These are phyloP conservation scores for Catalaphyllia jardinei DNA, from an alignment of 64 coral and sea anemone genomes.

Conservation along the genomic window DNA sequence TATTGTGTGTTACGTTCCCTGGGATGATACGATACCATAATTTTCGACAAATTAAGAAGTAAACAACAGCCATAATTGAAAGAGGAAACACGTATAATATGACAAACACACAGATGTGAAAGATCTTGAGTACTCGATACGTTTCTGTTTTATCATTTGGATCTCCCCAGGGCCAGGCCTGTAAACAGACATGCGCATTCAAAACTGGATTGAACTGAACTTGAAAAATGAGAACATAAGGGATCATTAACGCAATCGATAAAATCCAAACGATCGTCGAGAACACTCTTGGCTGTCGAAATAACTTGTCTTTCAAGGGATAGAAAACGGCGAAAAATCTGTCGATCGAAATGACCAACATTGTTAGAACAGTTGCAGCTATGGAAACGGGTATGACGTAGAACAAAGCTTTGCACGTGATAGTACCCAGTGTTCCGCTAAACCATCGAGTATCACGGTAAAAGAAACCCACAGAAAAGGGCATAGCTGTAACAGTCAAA, in stretches of 20 bases:
- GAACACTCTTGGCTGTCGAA: constrained; percentile 10
- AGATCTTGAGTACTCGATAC: not conserved
- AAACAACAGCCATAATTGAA: not conserved
- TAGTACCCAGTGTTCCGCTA: constrained; percentile 25
- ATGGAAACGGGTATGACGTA: constrained; percentile 42
- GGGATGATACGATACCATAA: not conserved
- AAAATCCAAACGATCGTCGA: constrained; percentile 43
- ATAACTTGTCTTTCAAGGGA: constrained; percentile 32
- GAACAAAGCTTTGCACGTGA: constrained; percentile 49
- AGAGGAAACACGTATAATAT: constrained; percentile 49
- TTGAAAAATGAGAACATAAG: not conserved
- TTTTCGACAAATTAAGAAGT: not conserved
- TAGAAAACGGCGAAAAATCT: constrained; percentile 32
- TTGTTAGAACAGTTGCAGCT: constrained; percentile 40
- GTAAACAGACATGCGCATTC: not conserved
- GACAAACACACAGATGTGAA: constrained; percentile 34
- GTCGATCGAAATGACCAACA: constrained; percentile 42
- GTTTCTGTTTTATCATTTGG: not conserved
- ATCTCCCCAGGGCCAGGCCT: not conserved
- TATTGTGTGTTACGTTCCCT: not conserved
- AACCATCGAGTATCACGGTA: constrained; percentile 4
- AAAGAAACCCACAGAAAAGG: constrained; percentile 3
- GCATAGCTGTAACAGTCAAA: constrained; percentile 19
- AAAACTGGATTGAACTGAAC: not conserved
- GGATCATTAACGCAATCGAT: constrained; percentile 34